Evolutionary conservation across 1,140 invertebrate genomes (phyloP).

Genomic region (Hypsibius dujardini): DNA sequence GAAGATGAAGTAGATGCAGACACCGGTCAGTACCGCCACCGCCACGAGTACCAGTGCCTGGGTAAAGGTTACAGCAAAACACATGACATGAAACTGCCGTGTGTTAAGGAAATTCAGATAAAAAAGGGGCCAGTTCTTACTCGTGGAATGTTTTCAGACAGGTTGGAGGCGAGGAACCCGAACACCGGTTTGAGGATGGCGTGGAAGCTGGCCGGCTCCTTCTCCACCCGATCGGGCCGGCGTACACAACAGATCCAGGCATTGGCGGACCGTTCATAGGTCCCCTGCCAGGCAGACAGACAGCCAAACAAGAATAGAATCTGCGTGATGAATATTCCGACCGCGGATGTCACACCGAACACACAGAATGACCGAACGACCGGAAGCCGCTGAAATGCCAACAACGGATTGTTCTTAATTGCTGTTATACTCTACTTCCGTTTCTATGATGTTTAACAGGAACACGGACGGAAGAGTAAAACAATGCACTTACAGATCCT

Average conservation of each 20-base stretch:
- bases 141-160: neutral
- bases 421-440: no score
- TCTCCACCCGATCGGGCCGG: neutral
- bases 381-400: neutral
- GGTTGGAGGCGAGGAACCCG: constrained; percentile 11
- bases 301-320: constrained; percentile 13
- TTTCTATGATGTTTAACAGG: no score
- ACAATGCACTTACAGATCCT: neutral
- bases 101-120: no score
- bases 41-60: neutral
- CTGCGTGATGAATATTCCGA: constrained; percentile 8
- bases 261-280: neutral
- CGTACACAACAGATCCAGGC: constrained; percentile 2
- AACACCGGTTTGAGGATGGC: neutral
- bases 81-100: neutral
- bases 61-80: neutral
- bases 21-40: constrained; percentile 1
- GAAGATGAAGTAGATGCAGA: constrained; percentile 10
- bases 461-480: neutral
- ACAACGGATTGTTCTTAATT: neutral
- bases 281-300: constrained; percentile 5
- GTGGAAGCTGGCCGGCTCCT: neutral
- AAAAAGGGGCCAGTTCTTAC: no score
- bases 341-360: constrained; percentile 4
- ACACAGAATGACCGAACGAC: constrained; percentile 5